Conservation (phyloP, 2,113 vertebrate genomes). For the Antigone vipio region DNA sequence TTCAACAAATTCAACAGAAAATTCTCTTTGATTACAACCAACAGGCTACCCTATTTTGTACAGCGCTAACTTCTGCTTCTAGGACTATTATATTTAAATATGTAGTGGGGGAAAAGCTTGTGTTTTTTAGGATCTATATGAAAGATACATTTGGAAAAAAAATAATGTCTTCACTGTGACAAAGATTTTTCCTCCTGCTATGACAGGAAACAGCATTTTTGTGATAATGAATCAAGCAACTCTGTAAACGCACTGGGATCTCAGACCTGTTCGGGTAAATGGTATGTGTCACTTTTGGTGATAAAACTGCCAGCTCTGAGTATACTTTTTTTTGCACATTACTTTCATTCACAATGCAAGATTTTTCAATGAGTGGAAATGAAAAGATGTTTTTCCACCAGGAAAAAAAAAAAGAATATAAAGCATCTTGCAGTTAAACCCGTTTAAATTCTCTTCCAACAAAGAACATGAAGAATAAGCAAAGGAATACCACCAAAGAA, state of each 20-base stretch:
- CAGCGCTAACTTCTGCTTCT: not conserved
- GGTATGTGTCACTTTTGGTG: not conserved
- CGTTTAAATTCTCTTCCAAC: not conserved
- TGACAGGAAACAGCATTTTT: not conserved
- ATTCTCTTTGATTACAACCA: not conserved
- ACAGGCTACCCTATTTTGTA: not conserved
- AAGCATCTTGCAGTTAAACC: not conserved
- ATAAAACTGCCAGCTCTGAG: not conserved
- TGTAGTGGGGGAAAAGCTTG: not conserved
- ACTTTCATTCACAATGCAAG: rapidly evolving
- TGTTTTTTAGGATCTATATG: not conserved
- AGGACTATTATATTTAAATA: not conserved
- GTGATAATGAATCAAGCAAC: not conserved
- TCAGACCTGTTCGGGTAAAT: not conserved
- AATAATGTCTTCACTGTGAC: not conserved
- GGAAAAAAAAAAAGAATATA: not conserved
- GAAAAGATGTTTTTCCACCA: not conserved
- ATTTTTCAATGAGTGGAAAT: not conserved
- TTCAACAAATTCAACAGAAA: not conserved
- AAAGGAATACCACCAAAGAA: not conserved
- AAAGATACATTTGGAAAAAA: not conserved
- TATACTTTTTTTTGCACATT: not conserved
- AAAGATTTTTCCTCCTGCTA: not conserved
- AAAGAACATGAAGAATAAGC: not conserved
- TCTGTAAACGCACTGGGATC: not conserved